These are phyloP conservation scores for Latrodectus elegans DNA, from an alignment of 2,888 invertebrate species.

Conservation along the genomic window DNA sequence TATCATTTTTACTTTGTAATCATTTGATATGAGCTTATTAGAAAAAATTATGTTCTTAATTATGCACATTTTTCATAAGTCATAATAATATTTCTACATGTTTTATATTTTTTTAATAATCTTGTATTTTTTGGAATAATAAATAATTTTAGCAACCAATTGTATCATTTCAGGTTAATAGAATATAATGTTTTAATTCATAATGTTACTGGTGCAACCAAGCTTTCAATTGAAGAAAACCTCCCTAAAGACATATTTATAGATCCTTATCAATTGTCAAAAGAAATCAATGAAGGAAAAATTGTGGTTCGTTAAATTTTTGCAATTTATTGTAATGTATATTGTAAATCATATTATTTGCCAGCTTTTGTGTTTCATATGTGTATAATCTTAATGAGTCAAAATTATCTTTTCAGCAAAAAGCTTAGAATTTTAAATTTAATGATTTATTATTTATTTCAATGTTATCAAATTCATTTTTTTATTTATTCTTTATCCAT, in stretches of 20 bases:
- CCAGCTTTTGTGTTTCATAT: not conserved
- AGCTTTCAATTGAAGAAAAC: slow-evolving; percentile 30
- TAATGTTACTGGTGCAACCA: not conserved
- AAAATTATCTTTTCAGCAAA: not conserved
- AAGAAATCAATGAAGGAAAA: slow-evolving; percentile 15
- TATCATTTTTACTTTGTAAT: no score
- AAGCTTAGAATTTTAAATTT: not conserved
- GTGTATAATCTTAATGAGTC: not conserved
- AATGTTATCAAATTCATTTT: no score
- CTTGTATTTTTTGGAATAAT: not conserved
- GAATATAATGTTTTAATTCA: slow-evolving; percentile 14
- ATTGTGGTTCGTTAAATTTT: slow-evolving; percentile 9
- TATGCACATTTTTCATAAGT: no score
- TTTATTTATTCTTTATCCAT: no score
- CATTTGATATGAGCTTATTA: no score
- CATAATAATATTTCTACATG: no score
- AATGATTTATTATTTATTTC: not conserved
- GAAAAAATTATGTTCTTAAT: no score
- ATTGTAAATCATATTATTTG: no score
- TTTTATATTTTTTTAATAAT: no score
- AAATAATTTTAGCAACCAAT: not conserved
- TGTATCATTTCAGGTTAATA: not conserved
- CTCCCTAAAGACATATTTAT: slow-evolving; percentile 42
- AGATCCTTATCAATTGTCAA: slow-evolving; percentile 39
- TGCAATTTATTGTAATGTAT: not conserved